Conservation (phyloP, 2,888 invertebrate genomes). For the Synergus itoensis region DNA sequence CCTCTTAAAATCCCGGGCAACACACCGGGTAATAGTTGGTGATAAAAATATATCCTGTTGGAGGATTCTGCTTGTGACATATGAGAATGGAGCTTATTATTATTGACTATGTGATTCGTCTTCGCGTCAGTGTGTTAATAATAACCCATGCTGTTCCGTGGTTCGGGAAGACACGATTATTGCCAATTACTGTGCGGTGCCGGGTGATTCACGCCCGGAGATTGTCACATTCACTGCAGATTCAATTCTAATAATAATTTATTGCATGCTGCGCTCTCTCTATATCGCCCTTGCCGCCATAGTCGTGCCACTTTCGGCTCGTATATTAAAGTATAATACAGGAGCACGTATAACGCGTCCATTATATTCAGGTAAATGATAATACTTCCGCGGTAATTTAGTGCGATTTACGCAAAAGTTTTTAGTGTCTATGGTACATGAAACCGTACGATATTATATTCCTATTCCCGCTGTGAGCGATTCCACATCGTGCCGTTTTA, state of each 20-base stretch:
- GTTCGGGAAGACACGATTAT: conserved; percentile 50
- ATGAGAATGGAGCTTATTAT: conserved; percentile 20
- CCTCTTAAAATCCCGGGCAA: too few species aligned
- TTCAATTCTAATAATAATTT: conserved; percentile 56
- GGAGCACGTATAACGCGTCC: conserved; percentile 35
- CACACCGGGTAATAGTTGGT: too few species aligned
- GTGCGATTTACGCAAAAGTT: conserved; percentile 39
- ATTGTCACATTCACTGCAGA: conserved; percentile 49
- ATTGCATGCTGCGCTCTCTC: conserved; percentile 44
- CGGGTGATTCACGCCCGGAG: conserved; percentile 51
- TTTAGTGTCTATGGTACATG: conserved; percentile 32
- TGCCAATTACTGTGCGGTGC: conserved; percentile 48
- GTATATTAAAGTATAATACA: conserved; percentile 51
- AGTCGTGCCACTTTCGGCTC: conserved; percentile 49
- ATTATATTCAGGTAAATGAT: conserved; percentile 40
- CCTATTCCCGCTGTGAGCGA: conserved; percentile 14
- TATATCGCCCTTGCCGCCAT: conserved; percentile 6
- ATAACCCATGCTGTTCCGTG: conserved; percentile 24
- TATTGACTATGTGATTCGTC: conserved; percentile 21
- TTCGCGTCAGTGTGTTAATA: conserved; percentile 37
- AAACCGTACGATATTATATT: conserved; percentile 26
- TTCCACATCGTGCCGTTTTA: conserved; percentile 16
- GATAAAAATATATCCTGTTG: background rate
- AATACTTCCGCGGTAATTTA: conserved; percentile 39
- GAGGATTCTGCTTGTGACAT: background rate